A percentile compares a stretch with the other conserved stretches of the same genome.
Evolutionary conservation across 1,140 invertebrate species (phyloP).

Genomic region (Macrotrachela quadricornifera): DNA sequence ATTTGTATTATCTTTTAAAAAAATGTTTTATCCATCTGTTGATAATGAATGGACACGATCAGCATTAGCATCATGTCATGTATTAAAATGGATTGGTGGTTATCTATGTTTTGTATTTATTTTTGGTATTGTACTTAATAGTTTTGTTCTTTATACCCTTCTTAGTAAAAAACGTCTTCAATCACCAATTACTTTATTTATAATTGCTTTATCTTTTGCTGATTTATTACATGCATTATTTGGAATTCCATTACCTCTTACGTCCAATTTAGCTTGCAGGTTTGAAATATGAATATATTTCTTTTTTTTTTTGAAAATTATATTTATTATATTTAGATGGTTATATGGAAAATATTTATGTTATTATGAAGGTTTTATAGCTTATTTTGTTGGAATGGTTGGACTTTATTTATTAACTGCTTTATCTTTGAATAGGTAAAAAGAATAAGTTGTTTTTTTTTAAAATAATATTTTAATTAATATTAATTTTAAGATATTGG

Average conservation of each 20-base stretch:
- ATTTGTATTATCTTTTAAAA: neutral
- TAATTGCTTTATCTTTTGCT: conserved; percentile 4
- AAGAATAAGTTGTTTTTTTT: neutral
- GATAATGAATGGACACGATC: neutral
- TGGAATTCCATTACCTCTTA: conserved; percentile 6
- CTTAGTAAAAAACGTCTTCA: neutral
- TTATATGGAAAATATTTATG: too few relatives aligned
- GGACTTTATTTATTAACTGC: too few relatives aligned
- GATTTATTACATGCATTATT: neutral
- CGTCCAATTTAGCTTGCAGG: conserved; percentile 2
- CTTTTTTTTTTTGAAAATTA: too few relatives aligned
- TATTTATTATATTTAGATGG: too few relatives aligned
- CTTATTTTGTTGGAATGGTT: too few relatives aligned
- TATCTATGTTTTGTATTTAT: neutral
- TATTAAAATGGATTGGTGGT: neutral
- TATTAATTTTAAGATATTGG: neutral
- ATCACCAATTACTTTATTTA: conserved; percentile 1
- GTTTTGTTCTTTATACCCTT: neutral
- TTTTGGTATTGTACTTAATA: neutral
- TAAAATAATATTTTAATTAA: neutral
- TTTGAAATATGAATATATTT: neutral
- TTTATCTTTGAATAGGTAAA: too few relatives aligned
- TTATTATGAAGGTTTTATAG: too few relatives aligned
- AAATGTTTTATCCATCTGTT: neutral
- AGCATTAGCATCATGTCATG: neutral